Conservation (phyloP, 2,888 invertebrate species). For the Agrochola circellaris region DNA sequence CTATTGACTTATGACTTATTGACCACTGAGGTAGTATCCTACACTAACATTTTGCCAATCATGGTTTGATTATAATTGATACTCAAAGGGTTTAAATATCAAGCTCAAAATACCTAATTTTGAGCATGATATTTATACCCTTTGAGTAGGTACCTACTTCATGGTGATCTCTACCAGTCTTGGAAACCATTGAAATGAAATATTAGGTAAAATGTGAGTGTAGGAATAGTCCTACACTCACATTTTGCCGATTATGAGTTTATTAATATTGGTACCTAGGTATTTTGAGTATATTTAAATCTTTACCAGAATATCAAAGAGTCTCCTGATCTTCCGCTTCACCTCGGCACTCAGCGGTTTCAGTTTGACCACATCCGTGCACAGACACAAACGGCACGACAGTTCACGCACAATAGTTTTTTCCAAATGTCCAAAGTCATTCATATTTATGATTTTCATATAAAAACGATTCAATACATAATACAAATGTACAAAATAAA, state of each 20-base stretch:
- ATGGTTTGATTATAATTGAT: not conserved
- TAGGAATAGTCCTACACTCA: not conserved
- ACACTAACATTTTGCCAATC: not conserved
- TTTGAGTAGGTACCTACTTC: too few species aligned
- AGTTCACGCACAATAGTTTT: conserved; percentile 87
- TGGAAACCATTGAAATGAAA: too few species aligned
- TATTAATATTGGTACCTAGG: not conserved
- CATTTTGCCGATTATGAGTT: not conserved
- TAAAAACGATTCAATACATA: conserved; percentile 53
- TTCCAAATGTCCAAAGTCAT: conserved; percentile 85
- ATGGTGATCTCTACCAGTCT: too few species aligned
- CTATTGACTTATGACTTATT: too few species aligned
- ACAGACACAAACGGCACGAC: conserved; percentile 86
- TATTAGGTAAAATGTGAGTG: too few species aligned
- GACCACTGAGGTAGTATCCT: too few species aligned
- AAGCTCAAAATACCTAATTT: too few species aligned
- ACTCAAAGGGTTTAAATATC: too few species aligned
- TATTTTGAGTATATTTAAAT: not conserved
- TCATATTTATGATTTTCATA: conserved; percentile 79
- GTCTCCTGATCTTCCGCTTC: conserved; percentile 85
- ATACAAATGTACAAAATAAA: conserved; percentile 58
- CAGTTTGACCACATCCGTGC: conserved; percentile 86
- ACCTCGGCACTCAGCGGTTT: conserved; percentile 86
- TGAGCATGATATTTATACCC: not conserved
- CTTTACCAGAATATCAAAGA: conserved; percentile 84